Conservation (phyloP, 1,140 invertebrate genomes). For the Ips typographus region DNA sequence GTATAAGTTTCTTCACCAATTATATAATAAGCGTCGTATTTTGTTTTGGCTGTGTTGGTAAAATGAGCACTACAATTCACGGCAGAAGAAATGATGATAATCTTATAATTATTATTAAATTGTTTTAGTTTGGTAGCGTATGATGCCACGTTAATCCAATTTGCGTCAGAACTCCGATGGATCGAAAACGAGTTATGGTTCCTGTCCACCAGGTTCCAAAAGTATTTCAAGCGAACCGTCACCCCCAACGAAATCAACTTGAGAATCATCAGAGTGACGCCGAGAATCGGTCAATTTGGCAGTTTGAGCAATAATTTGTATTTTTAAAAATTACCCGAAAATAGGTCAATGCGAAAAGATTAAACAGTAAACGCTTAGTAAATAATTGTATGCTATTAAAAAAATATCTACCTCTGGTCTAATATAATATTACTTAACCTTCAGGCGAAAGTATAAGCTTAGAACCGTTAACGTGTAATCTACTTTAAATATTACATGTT, state of each 20-base stretch:
- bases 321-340: constrained; percentile 17
- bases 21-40: not conserved
- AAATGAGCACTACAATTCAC: not conserved
- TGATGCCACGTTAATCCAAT: constrained; percentile 70
- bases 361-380: no score
- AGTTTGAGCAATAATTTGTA: constrained; percentile 36
- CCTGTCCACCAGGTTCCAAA: constrained; percentile 73
- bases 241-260: constrained; percentile 63
- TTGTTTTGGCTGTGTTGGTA: not conserved
- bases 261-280: constrained; percentile 55
- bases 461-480: no score
- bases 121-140: constrained; percentile 65
- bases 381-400: no score
- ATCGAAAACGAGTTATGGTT: constrained; percentile 70
- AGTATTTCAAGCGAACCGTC: constrained; percentile 68
- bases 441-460: no score
- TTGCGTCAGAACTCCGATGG: constrained; percentile 70
- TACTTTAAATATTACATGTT: no score
- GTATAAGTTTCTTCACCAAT: not conserved
- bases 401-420: no score
- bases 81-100: not conserved
- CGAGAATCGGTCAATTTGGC: not conserved
- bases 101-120: not conserved
- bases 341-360: not conserved
- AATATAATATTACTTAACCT: no score